Conservation (phyloP, 2,113 vertebrate genomes). For the Mohoua ochrocephala region DNA sequence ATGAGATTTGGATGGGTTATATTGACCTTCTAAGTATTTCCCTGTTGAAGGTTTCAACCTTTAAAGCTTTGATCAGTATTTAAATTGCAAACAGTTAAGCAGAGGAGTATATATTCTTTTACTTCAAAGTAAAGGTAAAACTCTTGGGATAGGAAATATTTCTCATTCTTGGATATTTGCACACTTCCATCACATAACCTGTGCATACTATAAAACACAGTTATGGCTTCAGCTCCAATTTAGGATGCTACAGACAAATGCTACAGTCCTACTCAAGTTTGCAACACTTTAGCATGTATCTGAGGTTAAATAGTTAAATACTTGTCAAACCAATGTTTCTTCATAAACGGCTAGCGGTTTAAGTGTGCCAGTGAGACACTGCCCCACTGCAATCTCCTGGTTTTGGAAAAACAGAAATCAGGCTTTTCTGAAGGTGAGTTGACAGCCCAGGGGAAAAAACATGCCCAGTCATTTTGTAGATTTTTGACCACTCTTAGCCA, state of each 20-base stretch:
- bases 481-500: neutral
- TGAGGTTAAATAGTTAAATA: neutral
- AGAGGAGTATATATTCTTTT: neutral
- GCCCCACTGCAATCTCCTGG: neutral
- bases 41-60: neutral
- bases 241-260: neutral
- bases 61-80: neutral
- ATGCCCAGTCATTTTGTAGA: neutral
- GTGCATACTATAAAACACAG: neutral
- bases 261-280: neutral
- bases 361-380: neutral
- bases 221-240: neutral
- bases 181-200: neutral
- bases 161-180: neutral
- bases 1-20: neutral
- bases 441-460: neutral
- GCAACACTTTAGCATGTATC: neutral
- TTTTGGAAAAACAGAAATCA: neutral
- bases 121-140: neutral
- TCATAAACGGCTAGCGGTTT: neutral
- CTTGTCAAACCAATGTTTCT: neutral
- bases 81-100: neutral
- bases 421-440: neutral
- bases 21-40: constrained; percentile 10
- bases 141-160: neutral